phyloP scores from a whole-genome alignment of 2,888 invertebrate species.

The Arge pagana region DNA sequence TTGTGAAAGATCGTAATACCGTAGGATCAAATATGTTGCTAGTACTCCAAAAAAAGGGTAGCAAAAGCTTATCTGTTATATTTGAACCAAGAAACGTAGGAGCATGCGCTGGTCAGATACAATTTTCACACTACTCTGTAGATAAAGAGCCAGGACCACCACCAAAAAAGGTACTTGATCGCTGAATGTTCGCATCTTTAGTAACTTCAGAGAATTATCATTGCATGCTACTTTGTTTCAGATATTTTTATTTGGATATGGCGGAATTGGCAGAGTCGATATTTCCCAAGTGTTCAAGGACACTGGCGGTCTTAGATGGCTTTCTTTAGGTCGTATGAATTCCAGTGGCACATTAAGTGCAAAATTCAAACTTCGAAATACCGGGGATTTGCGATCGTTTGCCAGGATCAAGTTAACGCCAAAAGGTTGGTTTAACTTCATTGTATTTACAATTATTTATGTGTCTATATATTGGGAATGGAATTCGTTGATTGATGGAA shows the following conservation, averaged over 20 bases:
- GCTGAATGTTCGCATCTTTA: not conserved
- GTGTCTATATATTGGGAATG: no score
- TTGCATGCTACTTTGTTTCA: slow-evolving; percentile 58
- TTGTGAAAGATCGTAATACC: slow-evolving; percentile 46
- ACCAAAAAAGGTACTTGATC: slow-evolving; percentile 36
- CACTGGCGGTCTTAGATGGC: slow-evolving; percentile 63
- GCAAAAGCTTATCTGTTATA: slow-evolving; percentile 61
- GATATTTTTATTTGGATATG: slow-evolving; percentile 64
- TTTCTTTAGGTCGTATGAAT: slow-evolving; percentile 64
- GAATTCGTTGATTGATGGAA: no score
- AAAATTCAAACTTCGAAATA: slow-evolving; percentile 62
- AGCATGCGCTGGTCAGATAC: slow-evolving; percentile 61
- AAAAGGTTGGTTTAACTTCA: slow-evolving; percentile 46
- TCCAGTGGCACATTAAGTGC: slow-evolving; percentile 58
- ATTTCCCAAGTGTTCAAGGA: slow-evolving; percentile 62
- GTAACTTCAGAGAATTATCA: slow-evolving; percentile 57
- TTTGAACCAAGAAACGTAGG: slow-evolving; percentile 64
- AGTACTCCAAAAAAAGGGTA: slow-evolving; percentile 64
- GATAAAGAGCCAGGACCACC: slow-evolving; percentile 34
- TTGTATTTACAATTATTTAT: no score
- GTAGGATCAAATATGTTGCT: slow-evolving; percentile 48
- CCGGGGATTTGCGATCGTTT: slow-evolving; percentile 63
- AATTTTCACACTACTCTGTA: slow-evolving; percentile 60
- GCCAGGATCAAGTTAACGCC: slow-evolving; percentile 52
- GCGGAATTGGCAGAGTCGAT: slow-evolving; percentile 62